Conservation (phyloP, 1,140 invertebrate genomes). For the Oryzaephilus surinamensis region DNA sequence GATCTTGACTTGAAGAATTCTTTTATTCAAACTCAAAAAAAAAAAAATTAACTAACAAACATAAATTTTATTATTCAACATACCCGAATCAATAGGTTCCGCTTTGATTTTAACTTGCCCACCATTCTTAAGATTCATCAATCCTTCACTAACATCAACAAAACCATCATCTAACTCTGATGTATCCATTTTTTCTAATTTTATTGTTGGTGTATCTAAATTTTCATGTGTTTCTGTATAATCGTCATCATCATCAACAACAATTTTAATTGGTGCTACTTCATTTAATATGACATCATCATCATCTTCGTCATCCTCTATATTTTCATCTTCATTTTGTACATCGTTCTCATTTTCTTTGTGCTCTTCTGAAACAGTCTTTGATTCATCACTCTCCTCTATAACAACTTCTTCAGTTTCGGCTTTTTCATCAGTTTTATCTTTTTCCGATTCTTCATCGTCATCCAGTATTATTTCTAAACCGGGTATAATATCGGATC, state of each 20-base stretch:
- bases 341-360: conserved; percentile 34
- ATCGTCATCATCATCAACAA: conserved; percentile 40
- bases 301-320: conserved; percentile 33
- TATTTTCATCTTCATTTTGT: conserved; percentile 34
- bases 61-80: conserved; percentile 14
- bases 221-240: conserved; percentile 31
- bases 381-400: conserved; percentile 27
- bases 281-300: conserved; percentile 49
- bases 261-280: conserved; percentile 40
- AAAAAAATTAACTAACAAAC: conserved; percentile 6
- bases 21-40: background rate
- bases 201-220: conserved; percentile 3
- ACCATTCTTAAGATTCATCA: conserved; percentile 30
- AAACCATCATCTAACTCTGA: conserved; percentile 39
- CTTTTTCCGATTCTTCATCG: conserved; percentile 29
- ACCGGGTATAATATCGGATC: conserved; percentile 20
- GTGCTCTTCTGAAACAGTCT: conserved; percentile 11
- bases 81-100: conserved; percentile 50
- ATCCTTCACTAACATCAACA: conserved; percentile 29
- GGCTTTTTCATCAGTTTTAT: conserved; percentile 21
- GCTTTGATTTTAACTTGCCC: conserved; percentile 43
- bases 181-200: conserved; percentile 17
- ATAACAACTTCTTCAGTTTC: conserved; percentile 19
- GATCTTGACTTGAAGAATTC: background rate
- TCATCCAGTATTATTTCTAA: conserved; percentile 31